Conservation (phyloP, 2,113 vertebrate genomes). For the Salminus brasiliensis region DNA sequence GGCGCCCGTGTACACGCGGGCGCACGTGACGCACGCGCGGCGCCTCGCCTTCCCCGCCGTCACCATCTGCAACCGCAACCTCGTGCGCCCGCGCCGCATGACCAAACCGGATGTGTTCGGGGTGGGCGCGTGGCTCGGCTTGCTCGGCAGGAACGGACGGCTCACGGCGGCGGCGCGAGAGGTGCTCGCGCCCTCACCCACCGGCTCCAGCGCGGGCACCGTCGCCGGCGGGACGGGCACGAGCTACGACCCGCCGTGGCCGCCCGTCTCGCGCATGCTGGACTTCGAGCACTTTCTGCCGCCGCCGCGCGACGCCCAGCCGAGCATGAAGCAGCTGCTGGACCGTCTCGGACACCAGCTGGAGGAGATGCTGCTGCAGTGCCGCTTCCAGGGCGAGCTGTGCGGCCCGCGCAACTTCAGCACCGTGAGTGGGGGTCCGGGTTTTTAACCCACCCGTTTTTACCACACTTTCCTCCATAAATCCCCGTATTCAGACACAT, state of each 20-base stretch:
- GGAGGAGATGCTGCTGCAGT: conserved; percentile 83
- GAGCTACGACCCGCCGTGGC: conserved; percentile 69
- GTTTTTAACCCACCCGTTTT: too few species aligned
- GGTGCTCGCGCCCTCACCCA: conserved; percentile 56
- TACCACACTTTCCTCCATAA: too few species aligned
- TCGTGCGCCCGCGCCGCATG: conserved; percentile 78
- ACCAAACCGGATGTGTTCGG: conserved; percentile 81
- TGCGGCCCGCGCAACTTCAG: conserved; percentile 84
- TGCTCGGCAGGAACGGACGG: conserved; percentile 77
- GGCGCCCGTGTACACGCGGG: conserved; percentile 79
- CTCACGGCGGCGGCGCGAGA: conserved; percentile 71
- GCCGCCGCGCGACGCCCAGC: conserved; percentile 77
- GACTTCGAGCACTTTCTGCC: conserved; percentile 84
- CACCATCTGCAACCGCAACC: conserved; percentile 83
- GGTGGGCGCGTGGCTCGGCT: conserved; percentile 80
- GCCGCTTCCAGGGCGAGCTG: conserved; percentile 78
- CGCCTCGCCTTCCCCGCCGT: conserved; percentile 82
- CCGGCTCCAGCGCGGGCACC: conserved; percentile 38
- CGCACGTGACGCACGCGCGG: conserved; percentile 82
- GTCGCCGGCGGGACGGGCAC: conserved; percentile 34
- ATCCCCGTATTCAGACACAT: too few species aligned
- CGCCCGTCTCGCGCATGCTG: conserved; percentile 76
- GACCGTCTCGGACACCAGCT: conserved; percentile 83
- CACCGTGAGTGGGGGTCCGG: conserved; percentile 73
- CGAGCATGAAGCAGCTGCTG: conserved; percentile 75